These are phyloP conservation scores for Calypte anna DNA, from an alignment of 2,113 vertebrate genomes.

Conservation along the genomic window DNA sequence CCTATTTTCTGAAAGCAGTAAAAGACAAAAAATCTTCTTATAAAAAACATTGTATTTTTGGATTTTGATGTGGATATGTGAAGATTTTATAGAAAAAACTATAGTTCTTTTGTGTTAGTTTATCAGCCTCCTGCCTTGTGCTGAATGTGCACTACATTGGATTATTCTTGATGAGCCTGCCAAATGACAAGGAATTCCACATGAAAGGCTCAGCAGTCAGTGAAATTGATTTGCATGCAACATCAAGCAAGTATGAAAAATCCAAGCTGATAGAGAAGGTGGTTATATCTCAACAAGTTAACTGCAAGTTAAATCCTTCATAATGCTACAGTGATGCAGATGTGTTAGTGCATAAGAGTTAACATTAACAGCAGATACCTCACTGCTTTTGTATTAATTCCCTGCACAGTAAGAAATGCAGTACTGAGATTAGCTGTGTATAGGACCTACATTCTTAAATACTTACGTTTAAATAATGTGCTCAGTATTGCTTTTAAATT, in stretches of 20 bases:
- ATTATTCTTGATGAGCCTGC: background rate
- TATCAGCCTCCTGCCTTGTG: background rate
- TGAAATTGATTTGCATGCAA: background rate
- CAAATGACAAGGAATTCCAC: background rate
- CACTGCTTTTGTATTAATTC: background rate
- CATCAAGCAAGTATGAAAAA: background rate
- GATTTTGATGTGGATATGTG: background rate
- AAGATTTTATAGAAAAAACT: background rate
- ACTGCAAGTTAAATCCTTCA: background rate
- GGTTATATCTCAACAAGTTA: background rate
- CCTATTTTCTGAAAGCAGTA: background rate
- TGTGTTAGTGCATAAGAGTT: background rate
- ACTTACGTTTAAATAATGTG: background rate
- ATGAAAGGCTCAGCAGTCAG: background rate
- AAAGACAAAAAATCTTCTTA: background rate
- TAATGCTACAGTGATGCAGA: background rate
- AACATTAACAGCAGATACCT: background rate
- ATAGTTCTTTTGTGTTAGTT: background rate
- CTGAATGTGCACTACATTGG: fast-evolving
- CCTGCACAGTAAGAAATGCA: background rate
- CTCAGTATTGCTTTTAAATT: background rate
- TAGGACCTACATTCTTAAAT: background rate
- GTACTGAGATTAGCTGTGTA: background rate
- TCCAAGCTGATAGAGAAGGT: background rate
- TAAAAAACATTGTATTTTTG: too few species aligned